Evolutionary conservation across 1,140 invertebrate species (phyloP), one percentile per base, ranked within the genome.

Genomic region (Drosophila grimshawi): DNA sequence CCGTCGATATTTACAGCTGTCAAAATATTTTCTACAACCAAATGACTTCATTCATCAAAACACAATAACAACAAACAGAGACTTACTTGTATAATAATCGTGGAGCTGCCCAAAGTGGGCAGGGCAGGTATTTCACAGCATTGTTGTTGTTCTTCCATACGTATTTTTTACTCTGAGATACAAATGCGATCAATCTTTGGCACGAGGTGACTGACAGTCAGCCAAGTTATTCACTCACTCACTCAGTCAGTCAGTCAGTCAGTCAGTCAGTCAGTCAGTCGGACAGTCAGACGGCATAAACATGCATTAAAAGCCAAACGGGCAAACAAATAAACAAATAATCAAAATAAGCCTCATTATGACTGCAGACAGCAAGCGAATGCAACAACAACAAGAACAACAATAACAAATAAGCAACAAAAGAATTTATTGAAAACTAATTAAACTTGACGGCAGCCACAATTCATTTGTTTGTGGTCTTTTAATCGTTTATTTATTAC

Each of bases 41-140:
- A 91, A 91, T 91, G 88, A 91, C 88, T 91, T 91, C 88, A 91
- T 91, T 91, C 80, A 91, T 91, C 88, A 78, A 62, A 62, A 80
- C 65, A 5, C 10, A n/a, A 43, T 10, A 43, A 37, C 35, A 37
- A 37, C 35, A 37, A 37, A 4, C 19, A 19, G 7, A 33, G 0
- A 33, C 33, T 33, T 33, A 0, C 5, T 76, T 62, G 27, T 45
- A 63, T 56, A 71, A 71, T 57, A 64, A 71, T 65, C 65, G 41
- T 45, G 41, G 46, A 55, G 55, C 59, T 63, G 48, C 33, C 49
- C 46, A 61, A 55, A 61, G 70, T 68, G 70, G 70, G 70, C 67
- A 65, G 71, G 63, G 60, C 64, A 75, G 72, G 72, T 75, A 75
- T 71, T 71, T 64, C 61, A 55, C 39, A 52, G 19, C 19, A 19